phyloP scores from a whole-genome alignment of 1,140 invertebrate genomes.

The Drosophila funebris region DNA sequence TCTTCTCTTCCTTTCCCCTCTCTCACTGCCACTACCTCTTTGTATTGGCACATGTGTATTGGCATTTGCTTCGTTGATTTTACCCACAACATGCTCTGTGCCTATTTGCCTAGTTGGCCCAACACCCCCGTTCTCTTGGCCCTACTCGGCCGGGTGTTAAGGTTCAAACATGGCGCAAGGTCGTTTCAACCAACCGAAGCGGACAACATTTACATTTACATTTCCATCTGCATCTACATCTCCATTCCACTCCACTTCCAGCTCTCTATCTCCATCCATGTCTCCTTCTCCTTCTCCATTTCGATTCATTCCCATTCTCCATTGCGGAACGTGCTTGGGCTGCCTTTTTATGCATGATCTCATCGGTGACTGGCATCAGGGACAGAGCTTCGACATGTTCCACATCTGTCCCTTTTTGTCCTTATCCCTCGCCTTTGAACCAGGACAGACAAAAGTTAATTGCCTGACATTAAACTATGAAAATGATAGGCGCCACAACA shows the following conservation, averaged over 20 bases:
- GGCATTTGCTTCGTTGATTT: conserved; percentile 81
- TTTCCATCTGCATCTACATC: conserved; percentile 67
- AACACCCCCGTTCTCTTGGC: background rate
- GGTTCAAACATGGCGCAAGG: conserved; percentile 79
- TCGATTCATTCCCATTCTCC: conserved; percentile 31
- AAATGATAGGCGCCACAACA: conserved; percentile 54
- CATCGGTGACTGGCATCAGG: conserved; percentile 75
- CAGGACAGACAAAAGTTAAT: conserved; percentile 75
- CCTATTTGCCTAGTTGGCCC: conserved; percentile 78
- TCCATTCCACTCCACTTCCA: conserved; percentile 46
- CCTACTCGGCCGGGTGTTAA: conserved; percentile 58
- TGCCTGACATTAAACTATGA: conserved; percentile 80
- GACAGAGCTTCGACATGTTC: conserved; percentile 27
- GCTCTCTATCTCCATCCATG: conserved; percentile 33
- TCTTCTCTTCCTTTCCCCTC: background rate
- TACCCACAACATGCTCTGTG: conserved; percentile 64
- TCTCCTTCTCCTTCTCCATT: conserved; percentile 27
- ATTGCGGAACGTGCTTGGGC: conserved; percentile 53
- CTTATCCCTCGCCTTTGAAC: conserved; percentile 25
- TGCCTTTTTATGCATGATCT: conserved; percentile 79
- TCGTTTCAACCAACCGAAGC: conserved; percentile 74
- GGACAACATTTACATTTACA: conserved; percentile 76
- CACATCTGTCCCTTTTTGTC: conserved; percentile 1
- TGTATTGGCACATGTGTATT: conserved; percentile 73
- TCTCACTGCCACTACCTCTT: too few relatives aligned